Base-by-base conservation (phyloP, 2,888 invertebrate species). In the Cryptus viduatorius region DNA sequence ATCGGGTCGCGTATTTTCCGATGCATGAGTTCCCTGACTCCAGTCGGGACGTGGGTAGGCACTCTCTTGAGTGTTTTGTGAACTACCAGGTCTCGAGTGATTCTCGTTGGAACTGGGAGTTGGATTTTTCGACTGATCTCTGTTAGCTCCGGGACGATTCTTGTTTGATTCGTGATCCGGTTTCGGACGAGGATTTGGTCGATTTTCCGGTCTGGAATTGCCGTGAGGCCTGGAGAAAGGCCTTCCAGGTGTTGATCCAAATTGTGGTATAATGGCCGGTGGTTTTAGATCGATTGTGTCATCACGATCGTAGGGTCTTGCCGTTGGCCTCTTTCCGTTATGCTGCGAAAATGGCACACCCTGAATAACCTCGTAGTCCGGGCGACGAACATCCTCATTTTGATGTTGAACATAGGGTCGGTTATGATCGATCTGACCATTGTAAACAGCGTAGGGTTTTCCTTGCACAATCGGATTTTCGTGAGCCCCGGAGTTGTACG, bases 261-360 rank as follows among this genome's bases (percentile, higher is more conserved):
- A 89, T 12, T 88, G 88, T 1, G 90, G 75, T 76, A 85, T 86
- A 5, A 88, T 89, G 0, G 89, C 91, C 0, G 92, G 91, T 10
- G 92, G 90, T 31, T 91, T 92, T 3, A 92, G 76, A 46, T 92
- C 90, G 24, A 90, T 89, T 8, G 89, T 89, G 16, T 92, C 91
- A n/a, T 90, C 89, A 12, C 84, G 86, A n/a, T 84, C 76, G 19
- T 86, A 79, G 4, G 88, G 84, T 4, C 85, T 79, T 0, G 83
- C 67, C 16, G 77, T 48, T 3, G 88, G 86, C 16, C 88, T 87
- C n/a, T 87, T 82, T 46, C 84, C 83, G 0, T 84, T 85, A 14
- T 86, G 85, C 46, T 91, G 84, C 4, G 83, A 79, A 5, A 89
- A 86, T 1, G 91, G 87, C 50, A 88, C 86, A 24, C 89, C 90